Conservation (phyloP, 2,797 vertebrate species). For the Argyrosomus regius region DNA sequence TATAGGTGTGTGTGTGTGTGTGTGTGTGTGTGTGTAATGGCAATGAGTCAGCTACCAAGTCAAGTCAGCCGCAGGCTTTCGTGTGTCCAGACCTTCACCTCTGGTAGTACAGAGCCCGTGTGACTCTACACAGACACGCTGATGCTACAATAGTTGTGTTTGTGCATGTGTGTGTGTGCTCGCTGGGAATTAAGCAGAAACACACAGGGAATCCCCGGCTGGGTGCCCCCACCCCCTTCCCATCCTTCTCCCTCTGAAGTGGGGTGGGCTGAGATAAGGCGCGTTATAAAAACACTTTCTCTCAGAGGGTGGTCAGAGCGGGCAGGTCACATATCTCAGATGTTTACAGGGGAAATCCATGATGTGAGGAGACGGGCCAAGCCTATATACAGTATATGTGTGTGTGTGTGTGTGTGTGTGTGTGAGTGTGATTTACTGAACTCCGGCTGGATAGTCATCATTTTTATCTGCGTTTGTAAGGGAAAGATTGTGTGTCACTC, state of each 20-base stretch:
- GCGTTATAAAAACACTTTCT: constrained; percentile 63
- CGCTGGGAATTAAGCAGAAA: constrained; percentile 36
- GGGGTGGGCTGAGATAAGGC: constrained; percentile 74
- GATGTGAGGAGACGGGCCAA: constrained; percentile 29
- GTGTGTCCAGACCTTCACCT: constrained; percentile 47
- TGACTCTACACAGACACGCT: not conserved
- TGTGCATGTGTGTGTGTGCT: not conserved
- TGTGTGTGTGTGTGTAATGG: too few relatives aligned
- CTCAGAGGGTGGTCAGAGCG: constrained; percentile 67
- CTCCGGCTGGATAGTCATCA: constrained; percentile 28
- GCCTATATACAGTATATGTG: not conserved
- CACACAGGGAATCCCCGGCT: constrained; percentile 66
- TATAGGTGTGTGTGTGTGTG: not conserved
- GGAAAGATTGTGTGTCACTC: constrained; percentile 49
- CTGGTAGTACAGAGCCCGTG: constrained; percentile 1
- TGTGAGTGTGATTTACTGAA: constrained; percentile 36
- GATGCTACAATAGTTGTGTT: constrained; percentile 26
- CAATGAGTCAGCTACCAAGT: constrained; percentile 25
- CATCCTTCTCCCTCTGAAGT: constrained; percentile 53
- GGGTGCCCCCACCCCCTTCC: not conserved
- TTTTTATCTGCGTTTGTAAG: constrained; percentile 39
- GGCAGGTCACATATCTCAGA: constrained; percentile 56
- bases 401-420: constrained; percentile 22
- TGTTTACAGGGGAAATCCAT: constrained; percentile 72
- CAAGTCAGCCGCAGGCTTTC: constrained; percentile 25